Base-by-base conservation (phyloP, 2,797 vertebrate genomes). In the Pelochelys cantorii region DNA sequence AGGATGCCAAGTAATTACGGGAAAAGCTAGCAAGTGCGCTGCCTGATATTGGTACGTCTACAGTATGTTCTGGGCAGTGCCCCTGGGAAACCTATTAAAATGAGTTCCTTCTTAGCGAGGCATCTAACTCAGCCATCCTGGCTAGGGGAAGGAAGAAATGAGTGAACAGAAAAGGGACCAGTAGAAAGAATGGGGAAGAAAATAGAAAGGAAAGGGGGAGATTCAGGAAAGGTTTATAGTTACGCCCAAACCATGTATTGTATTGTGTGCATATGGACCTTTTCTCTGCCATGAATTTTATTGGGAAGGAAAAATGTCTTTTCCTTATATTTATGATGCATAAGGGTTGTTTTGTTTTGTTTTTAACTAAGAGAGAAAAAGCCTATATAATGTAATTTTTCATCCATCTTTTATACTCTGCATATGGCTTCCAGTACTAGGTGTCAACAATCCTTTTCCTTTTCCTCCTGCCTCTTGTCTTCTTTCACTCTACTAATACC, bases 311-410 rank as follows among this genome's bases (percentile, higher is more conserved):
- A 42, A 84, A 79, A 81, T 2, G 56, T 14, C 57, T 59, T 59
- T 59, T 14, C 13, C 60, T 31, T 62, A 62, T 60, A 60, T 15
- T 84, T 81, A 31, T 7, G 4, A 56, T 85, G 34, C 6, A 2
- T 15, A 54, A 56, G 57, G 42, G 42, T 37, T 37, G 37, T 37
- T 37, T 42, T 42, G 42, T 42, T 42, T 42, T 42, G 42, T 42
- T 31, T 65, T 87, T 10, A 84, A 62, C 87, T 60, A 81, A 90
- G 48, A 56, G 27, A 62, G 27, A 60, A 60, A 60, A 62, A 62
- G 12, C 12, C 60, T 62, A 60, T 60, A 11, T 27, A 59, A 59
- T 59, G 27, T 31, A 62, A 62, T 62, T 62, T 62, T 31, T 37
- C n/a, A 71, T 7, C 65, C 68, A 62, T 31, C 27, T 62, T 62